These are phyloP conservation scores for Galagoides demidoff DNA, from an alignment of 2,797 vertebrate genomes.

Conservation along the genomic window DNA sequence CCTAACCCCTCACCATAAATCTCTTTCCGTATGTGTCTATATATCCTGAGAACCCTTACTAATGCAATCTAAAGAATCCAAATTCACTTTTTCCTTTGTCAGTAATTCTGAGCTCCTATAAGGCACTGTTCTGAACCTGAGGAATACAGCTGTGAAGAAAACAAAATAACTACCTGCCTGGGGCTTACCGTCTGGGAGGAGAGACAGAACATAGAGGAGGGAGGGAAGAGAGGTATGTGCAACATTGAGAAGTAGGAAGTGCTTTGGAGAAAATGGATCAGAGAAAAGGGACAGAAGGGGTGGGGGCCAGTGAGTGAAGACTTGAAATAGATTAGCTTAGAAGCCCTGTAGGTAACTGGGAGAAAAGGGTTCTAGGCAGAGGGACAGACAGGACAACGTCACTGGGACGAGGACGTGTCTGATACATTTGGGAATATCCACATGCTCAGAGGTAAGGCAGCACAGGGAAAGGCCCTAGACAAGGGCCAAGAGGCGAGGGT, in stretches of 20 bases:
- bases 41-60: not conserved
- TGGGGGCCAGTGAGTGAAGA: not conserved
- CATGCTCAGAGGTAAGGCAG: not conserved
- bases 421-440: accelerated
- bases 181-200: not conserved
- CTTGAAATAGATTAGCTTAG: not conserved
- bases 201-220: not conserved
- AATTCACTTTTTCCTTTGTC: not conserved
- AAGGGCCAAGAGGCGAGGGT: not conserved
- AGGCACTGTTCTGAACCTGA: not conserved
- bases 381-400: not conserved
- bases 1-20: not conserved
- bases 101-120: not conserved
- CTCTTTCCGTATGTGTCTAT: not conserved
- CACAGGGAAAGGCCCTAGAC: not conserved
- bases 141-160: not conserved
- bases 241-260: not conserved
- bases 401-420: too few species aligned
- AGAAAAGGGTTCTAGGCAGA: not conserved
- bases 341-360: accelerated
- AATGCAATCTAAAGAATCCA: not conserved
- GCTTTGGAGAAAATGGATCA: not conserved
- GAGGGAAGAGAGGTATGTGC: not conserved
- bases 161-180: not conserved
- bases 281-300: not conserved